Evolutionary conservation across 2,888 invertebrate species (phyloP), one percentile per base, ranked within the genome.

Genomic region (Yponomeuta plumbellus): DNA sequence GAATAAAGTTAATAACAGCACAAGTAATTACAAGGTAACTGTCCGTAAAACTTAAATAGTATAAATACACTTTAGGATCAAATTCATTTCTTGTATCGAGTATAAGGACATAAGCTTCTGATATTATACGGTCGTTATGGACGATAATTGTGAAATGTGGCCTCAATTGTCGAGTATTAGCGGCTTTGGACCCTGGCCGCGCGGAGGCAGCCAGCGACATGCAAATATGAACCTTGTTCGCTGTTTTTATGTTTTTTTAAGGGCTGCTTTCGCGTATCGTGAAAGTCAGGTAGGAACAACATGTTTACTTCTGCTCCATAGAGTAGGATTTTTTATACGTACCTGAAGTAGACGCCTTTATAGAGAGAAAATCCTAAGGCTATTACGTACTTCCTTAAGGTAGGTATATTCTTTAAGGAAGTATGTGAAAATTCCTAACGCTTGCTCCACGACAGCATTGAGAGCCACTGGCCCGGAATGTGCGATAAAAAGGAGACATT

Each of bases 111-210:
- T 67, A 77, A 81, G 84, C 85, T 80, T 78, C 82, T 82, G 84
- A 88, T 88, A 85, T 81, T 83, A 84, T 83, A 80, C 86, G 78
- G 84, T 86, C 85, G 86, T 88, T 88, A 88, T 88, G 87, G 88
- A 78, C 84, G 85, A 89, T 90, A 86, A 88, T 88, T 89, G 88
- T 89, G 89, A 89, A 85, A 86, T 88, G 83, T 85, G 79, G 81
- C 81, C 80, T 80, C 86, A 84, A 88, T 87, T 89, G 88, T 88
- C 83, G 83, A 78, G 85, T 83, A 87, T 88, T 88, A 86, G 72
- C 80, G 80, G 88, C 87, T 88, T 86, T 87, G 87, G 13, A 39
- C 56, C 80, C 84, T 83, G 83, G 83, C 83, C 72, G 71, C 74
- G 75, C 77, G 57, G 44, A 13, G 22, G 64, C 64, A 23, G 44